phyloP scores from a whole-genome alignment of 2,888 invertebrate genomes.

The Perizoma affinitatum region DNA sequence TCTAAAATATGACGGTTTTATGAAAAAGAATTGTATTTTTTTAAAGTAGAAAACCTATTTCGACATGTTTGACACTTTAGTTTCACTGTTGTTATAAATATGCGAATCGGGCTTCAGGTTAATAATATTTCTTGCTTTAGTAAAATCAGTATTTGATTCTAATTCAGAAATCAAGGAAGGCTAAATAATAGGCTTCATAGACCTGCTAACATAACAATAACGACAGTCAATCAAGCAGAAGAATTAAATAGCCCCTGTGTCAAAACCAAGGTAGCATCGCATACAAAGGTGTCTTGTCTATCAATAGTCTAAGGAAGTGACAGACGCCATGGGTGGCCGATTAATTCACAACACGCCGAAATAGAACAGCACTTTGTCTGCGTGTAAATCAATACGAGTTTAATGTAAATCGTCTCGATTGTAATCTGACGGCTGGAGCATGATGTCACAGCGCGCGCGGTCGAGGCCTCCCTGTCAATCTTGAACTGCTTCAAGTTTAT shows the following conservation, averaged over 20 bases:
- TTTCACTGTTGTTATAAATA: too few species aligned
- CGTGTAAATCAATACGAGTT: conserved; percentile 75
- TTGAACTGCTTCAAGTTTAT: conserved; percentile 44
- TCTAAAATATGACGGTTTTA: too few species aligned
- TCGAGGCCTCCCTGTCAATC: conserved; percentile 53
- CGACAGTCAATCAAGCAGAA: conserved; percentile 1
- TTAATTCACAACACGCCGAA: conserved; percentile 65
- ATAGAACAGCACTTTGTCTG: conserved; percentile 56
- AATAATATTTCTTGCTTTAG: too few species aligned
- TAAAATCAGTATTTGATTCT: too few species aligned
- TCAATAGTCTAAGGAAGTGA: conserved; percentile 30
- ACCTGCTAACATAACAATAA: not conserved
- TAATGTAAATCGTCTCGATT: conserved; percentile 78
- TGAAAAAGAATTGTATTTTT: too few species aligned
- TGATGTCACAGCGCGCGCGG: conserved; percentile 65
- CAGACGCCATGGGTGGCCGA: conserved; percentile 60
- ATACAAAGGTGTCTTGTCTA: conserved; percentile 21
- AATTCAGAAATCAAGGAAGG: too few species aligned
- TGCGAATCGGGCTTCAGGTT: too few species aligned
- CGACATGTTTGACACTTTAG: too few species aligned
- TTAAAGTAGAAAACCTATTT: too few species aligned
- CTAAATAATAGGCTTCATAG: too few species aligned
- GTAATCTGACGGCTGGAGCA: conserved; percentile 59
- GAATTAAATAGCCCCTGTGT: conserved; percentile 20
- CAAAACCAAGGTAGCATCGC: conserved; percentile 29